These are phyloP conservation scores for Megalops cyprinoides DNA, from an alignment of 2,797 vertebrate species.

Conservation along the genomic window DNA sequence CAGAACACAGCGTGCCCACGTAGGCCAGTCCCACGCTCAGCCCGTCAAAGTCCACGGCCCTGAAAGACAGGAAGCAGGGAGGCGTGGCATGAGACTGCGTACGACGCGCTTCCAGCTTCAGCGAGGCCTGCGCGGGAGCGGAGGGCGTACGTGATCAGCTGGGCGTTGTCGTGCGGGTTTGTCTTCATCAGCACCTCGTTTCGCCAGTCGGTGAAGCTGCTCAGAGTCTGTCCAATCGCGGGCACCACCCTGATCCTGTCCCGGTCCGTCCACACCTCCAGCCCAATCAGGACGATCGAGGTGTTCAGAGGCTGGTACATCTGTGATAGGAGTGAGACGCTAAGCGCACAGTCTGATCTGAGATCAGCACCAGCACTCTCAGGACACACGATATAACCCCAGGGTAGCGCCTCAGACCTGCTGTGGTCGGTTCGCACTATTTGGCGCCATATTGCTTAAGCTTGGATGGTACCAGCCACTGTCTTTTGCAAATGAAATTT, in stretches of 20 bases:
- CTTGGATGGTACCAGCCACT: no score
- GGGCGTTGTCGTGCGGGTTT: slow-evolving; percentile 70
- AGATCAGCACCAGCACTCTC: no score
- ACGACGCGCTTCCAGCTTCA: no score
- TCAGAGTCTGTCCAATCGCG: slow-evolving; percentile 48
- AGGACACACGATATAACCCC: no score
- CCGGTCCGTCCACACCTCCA: slow-evolving; percentile 72
- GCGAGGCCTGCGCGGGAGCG: not conserved
- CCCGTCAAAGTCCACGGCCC: slow-evolving; percentile 64
- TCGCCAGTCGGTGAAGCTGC: slow-evolving; percentile 70
- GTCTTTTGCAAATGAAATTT: no score
- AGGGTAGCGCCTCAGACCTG: no score
- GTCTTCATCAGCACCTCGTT: slow-evolving; percentile 35
- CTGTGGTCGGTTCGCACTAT: no score
- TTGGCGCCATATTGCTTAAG: no score
- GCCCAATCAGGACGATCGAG: slow-evolving; percentile 67
- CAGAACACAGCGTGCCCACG: slow-evolving; percentile 67
- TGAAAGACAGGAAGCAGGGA: slow-evolving; percentile 46
- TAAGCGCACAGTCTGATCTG: no score
- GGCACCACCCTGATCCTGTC: slow-evolving; percentile 58
- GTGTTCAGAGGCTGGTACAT: slow-evolving; percentile 69
- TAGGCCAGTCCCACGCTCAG: slow-evolving; percentile 72
- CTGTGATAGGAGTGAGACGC: slow-evolving; percentile 48
- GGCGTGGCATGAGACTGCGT: no score
- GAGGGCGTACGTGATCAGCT: slow-evolving; percentile 74